Percentiles rank a stretch among this genome's conserved stretches.
Evolutionary conservation across 1,140 invertebrate species (phyloP).

Genomic region (Pinna nobilis): DNA sequence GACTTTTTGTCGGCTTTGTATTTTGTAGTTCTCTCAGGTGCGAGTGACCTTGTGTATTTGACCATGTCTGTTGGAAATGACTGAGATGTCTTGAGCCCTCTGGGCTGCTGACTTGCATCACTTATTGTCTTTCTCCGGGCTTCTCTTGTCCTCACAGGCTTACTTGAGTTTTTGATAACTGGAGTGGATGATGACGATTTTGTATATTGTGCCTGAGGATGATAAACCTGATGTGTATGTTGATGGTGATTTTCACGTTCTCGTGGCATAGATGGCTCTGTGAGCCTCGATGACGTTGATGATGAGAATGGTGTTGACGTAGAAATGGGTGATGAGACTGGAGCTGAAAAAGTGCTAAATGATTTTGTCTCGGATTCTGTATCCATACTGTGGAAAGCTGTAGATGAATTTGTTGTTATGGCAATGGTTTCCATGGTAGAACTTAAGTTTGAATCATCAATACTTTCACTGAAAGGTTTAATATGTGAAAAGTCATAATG

Average conservation of each 20-base stretch:
- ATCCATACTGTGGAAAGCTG: slow-evolving; percentile 22
- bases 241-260: no score
- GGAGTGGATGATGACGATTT: no score
- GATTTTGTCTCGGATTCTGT: slow-evolving; percentile 11
- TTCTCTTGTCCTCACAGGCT: neutral
- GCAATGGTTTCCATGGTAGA: slow-evolving; percentile 43
- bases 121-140: neutral
- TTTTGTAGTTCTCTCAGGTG: slow-evolving; percentile 5
- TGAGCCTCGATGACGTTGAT: no score
- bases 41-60: slow-evolving; percentile 1
- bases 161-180: no score
- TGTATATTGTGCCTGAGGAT: no score
- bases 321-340: slow-evolving; percentile 9
- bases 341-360: slow-evolving; percentile 40
- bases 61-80: slow-evolving; percentile 32
- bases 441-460: slow-evolving; percentile 39
- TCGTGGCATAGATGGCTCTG: no score
- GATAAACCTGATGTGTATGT: no score
- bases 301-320: slow-evolving; percentile 28
- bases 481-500: neutral
- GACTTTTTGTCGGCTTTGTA: slow-evolving; percentile 7
- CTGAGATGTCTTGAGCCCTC: neutral
- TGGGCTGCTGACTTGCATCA: neutral
- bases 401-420: slow-evolving; percentile 36
- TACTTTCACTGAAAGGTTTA: slow-evolving; percentile 10